A percentile compares a stretch with the other conserved stretches of the same genome.
Evolutionary conservation across 2,888 invertebrate genomes (phyloP).

Genomic region (Xestoiulus laeticollis): DNA sequence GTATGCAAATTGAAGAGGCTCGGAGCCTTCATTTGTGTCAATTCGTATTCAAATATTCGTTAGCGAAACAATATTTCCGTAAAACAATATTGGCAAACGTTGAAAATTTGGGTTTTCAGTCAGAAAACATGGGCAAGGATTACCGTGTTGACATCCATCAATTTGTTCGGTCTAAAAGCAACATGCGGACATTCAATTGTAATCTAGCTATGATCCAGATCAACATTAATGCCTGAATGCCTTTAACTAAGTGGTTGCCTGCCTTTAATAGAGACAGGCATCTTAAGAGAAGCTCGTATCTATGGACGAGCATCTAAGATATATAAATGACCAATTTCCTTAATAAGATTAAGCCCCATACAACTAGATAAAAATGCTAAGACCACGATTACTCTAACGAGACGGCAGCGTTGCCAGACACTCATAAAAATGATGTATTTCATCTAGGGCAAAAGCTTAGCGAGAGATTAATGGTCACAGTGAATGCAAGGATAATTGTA

Average conservation of each 20-base stretch:
- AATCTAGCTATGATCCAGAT: conserved; percentile 12
- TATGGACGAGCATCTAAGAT: neutral
- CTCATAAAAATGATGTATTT: conserved; percentile 23
- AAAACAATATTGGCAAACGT: neutral
- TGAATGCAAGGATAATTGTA: conserved; percentile 10
- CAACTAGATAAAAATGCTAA: neutral
- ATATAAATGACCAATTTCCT: conserved; percentile 22
- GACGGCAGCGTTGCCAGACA: neutral
- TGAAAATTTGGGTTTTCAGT: neutral
- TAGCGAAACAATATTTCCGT: conserved; percentile 11
- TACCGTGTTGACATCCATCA: neutral
- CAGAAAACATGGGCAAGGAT: neutral
- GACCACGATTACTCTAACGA: neutral
- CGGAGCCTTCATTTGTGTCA: neutral
- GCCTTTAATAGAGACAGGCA: conserved; percentile 1
- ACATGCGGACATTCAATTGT: neutral
- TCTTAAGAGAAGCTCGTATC: neutral
- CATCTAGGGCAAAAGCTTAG: neutral
- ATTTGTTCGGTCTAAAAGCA: neutral
- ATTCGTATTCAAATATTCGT: conserved; percentile 2
- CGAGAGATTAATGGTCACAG: neutral
- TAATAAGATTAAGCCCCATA: neutral
- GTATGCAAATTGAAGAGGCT: neutral
- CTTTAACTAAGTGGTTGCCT: conserved; percentile 19
- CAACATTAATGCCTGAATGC: neutral